Base-by-base conservation (phyloP, 2,888 invertebrate species). In the Epirrhoe alternata region DNA sequence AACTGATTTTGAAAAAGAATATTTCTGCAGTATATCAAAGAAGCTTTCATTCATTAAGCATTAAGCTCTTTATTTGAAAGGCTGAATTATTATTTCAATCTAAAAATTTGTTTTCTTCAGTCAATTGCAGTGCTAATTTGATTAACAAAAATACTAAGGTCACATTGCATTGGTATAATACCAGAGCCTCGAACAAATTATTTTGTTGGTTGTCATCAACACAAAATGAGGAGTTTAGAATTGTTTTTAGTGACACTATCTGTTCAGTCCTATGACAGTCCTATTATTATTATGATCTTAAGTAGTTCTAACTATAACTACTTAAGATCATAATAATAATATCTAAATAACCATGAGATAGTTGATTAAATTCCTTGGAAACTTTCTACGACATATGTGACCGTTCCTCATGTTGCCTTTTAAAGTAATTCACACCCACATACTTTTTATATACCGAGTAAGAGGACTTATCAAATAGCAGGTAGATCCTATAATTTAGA, bases 41-140 rank as follows among this genome's bases (percentile, higher is more conserved):
- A 24, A 24, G 24, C 3, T 24, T 2, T 24, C 24, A 24, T 3
- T 24, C 3, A 24, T 24, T 2, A 5, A 42, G 12, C 12, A 42
- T 12, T 42, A 3, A 42, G 12, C 3, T 42, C 10, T 12, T 42
- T 2, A 1, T 42, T 42, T 42, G 38, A 42, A 42, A 42, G 38
- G 12, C 38, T 47, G 47, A 14, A 16, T 7, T 3, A 66, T 66
- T 61, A 66, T 62, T 67, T 68, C 57, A 67, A 63, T 60, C 31
- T 50, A 30, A 38, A 31, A 45, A 51, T 49, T 47, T 38, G 24
- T 52, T 17, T 42, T n/a, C 31, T 47, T 53, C 17, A 61, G 52
- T 35, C 57, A 58, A 58, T 49, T 5, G 10, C 55, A 55, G 49
- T 57, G 12, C 16, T 61, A 50, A 66, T 53, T 58, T 53, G 30